phyloP scores from a whole-genome alignment of 92 coral and sea anemone species.

The Phymanthus crucifer region DNA sequence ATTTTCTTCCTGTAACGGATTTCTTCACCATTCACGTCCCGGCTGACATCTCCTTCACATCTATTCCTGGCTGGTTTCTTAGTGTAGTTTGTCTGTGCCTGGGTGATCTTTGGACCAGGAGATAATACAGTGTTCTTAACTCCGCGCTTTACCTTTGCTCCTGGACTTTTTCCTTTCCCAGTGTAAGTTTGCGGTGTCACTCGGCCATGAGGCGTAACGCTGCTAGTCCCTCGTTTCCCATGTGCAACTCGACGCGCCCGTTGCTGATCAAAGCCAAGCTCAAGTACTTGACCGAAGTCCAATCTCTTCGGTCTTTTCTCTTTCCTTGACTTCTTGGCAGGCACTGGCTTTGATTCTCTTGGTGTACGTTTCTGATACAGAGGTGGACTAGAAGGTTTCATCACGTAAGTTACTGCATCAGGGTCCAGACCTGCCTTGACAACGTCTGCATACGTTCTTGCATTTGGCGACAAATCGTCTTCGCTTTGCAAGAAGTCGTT shows the following conservation, averaged over 20 bases:
- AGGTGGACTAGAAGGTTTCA: constrained; percentile 25
- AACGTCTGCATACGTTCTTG: constrained; percentile 35
- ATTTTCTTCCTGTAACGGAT: constrained; percentile 17
- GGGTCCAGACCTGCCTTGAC: constrained; percentile 26
- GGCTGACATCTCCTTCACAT: constrained; percentile 1
- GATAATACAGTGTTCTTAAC: background rate
- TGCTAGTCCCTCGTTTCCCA: background rate
- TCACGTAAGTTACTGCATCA: background rate
- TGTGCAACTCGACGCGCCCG: background rate
- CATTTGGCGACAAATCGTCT: background rate
- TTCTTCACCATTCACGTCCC: constrained; percentile 9
- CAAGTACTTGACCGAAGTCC: background rate
- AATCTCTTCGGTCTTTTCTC: background rate
- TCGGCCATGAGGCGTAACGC: background rate
- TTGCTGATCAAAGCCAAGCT: background rate
- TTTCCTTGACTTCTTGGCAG: constrained; percentile 26
- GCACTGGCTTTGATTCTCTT: constrained; percentile 22
- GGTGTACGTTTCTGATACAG: background rate
- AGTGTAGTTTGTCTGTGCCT: constrained; percentile 6
- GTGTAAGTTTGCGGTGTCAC: background rate
- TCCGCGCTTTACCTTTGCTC: background rate
- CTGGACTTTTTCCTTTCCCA: background rate
- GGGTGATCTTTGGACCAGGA: background rate
- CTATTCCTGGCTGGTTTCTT: constrained; percentile 2
- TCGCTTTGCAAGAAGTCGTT: constrained; percentile 3